Evolutionary conservation across 2,113 vertebrate species (phyloP).

Genomic region (Dunckerocampus dactyliophorus): DNA sequence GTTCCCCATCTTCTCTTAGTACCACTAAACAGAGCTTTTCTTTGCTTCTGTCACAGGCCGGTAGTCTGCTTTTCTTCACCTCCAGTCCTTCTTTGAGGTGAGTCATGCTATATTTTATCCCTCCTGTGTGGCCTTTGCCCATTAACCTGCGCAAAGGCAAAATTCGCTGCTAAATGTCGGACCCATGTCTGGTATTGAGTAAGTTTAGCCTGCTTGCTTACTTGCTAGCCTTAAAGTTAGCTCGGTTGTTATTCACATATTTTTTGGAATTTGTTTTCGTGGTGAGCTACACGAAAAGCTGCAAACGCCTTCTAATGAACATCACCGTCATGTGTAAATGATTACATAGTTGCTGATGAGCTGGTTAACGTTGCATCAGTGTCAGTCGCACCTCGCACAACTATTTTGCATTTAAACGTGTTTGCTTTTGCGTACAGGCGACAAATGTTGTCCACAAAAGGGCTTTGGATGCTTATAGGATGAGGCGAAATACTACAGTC

Average conservation of each 20-base stretch:
- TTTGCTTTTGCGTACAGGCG: too few relatives aligned
- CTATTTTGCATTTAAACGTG: background rate
- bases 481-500: too few relatives aligned
- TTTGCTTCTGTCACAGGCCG: constrained; percentile 5
- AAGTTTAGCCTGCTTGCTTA: constrained; percentile 41
- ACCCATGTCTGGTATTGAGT: constrained; percentile 8
- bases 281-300: background rate
- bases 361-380: background rate
- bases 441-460: too few relatives aligned
- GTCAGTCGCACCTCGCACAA: background rate
- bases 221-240: constrained; percentile 53
- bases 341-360: background rate
- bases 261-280: background rate
- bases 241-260: constrained; percentile 13
- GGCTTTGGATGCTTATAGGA: too few relatives aligned
- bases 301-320: background rate
- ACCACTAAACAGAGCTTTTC: constrained; percentile 27
- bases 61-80: constrained; percentile 19
- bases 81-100: constrained; percentile 35
- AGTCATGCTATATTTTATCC: constrained; percentile 20
- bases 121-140: background rate
- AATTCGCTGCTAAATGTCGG: background rate
- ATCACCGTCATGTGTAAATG: background rate
- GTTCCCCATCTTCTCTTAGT: constrained; percentile 32
- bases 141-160: background rate